Evolutionary conservation across 2,113 vertebrate species (phyloP).

Genomic region (Clarias gariepinus): DNA sequence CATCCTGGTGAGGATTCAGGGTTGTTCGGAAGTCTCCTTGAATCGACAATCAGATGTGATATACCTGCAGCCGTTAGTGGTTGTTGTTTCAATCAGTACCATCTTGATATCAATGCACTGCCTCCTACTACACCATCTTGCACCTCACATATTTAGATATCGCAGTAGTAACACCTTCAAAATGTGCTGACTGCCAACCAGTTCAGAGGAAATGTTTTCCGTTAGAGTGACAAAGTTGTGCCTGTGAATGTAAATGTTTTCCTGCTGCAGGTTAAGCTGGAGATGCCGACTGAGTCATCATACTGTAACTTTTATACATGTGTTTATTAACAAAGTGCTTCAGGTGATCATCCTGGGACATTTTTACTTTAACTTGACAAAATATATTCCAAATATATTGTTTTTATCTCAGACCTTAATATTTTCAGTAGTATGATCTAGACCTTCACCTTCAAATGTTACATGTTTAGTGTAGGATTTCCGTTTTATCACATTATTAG

Average conservation of each 20-base stretch:
- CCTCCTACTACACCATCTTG: neutral
- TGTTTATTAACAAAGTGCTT: slow-evolving; percentile 4
- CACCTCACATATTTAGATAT: neutral
- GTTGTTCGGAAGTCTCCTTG: too few species aligned
- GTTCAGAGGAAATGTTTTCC: neutral
- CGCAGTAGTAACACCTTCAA: neutral
- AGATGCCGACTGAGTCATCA: neutral
- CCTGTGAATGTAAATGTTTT: neutral
- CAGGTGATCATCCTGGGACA: neutral
- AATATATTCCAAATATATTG: too few species aligned
- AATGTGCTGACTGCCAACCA: neutral
- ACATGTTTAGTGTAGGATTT: neutral
- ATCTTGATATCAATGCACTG: neutral
- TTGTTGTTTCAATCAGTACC: neutral
- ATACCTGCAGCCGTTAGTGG: neutral
- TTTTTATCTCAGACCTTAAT: neutral
- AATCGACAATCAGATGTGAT: neutral
- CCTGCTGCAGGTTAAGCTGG: too few species aligned
- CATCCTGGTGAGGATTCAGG: slow-evolving; percentile 78
- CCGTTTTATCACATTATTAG: neutral
- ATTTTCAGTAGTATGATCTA: neutral
- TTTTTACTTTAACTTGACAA: neutral
- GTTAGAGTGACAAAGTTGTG: neutral
- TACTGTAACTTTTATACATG: slow-evolving; percentile 13
- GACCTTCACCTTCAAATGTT: neutral